Base-by-base conservation (phyloP, 2,797 vertebrate species). In the Parambassis ranga region DNA sequence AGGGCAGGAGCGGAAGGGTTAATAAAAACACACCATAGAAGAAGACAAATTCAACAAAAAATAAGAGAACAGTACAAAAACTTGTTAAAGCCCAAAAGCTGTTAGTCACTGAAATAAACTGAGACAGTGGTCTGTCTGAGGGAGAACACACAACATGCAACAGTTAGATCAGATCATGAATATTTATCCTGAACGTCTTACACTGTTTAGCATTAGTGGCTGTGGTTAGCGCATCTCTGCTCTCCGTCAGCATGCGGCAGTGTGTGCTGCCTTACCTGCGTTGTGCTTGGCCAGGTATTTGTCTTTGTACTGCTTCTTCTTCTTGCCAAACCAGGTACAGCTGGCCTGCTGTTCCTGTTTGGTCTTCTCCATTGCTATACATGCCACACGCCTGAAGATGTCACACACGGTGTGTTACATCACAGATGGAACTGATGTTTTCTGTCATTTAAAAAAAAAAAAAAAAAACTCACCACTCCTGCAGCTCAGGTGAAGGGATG, bases 261-360 rank as follows among this genome's bases (percentile, higher is more conserved):
- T 20, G 19, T 23, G 19, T 13, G 22, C 10, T 4, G 18, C 1
- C 61, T 64, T 81, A 96, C 97, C 97, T 95, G 97, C 97, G 23
- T 98, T 99, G 95, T 99, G 97, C 91, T 99, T 99, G 86, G 98
- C 97, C 93, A 99, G 92, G 80, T 99, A 99, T 88, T 99, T 99
- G 88, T 99, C 98, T 92, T 99, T 99, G 88, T 98, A 98, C 87
- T 99, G 98, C 87, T 99, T 99, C 91, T 99, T 98, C 91, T 99
- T 99, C 92, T 99, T 99, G 77, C 97, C 96, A 93, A 99, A 98
- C 97, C 97, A 99, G 77, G 97, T 99, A 83, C 97, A 98, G 85
- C 96, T 99, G 86, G 97, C 96, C 83, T 99, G 97, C 81, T 99
- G 97, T 72, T 99, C 97, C 88, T 99, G 96, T 83, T 99, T 99